Evolutionary conservation across 2,113 vertebrate species (phyloP), one percentile per base, ranked within the genome.

Genomic region (Oncorhynchus nerka): DNA sequence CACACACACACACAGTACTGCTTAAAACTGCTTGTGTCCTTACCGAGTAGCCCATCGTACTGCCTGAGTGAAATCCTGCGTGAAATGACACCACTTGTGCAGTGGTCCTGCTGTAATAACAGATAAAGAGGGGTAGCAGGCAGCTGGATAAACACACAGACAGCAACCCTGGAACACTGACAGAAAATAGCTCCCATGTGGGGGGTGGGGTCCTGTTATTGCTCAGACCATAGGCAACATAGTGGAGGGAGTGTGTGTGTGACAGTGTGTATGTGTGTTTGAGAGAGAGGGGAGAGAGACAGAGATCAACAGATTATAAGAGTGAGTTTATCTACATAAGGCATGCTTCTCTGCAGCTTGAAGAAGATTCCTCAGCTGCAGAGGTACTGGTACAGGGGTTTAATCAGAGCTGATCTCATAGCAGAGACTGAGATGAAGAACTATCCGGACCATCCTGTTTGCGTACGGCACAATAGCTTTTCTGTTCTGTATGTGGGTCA

Each of bases 401-500:
- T 19, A 19, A 19, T 16, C 51, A 4, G 51, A 55, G 51, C 51
- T 72, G 28, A 30, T 20, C 24, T 19, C 13, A 32, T 57, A 57
- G 68, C 12, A 55, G 19, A 48, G 11, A 48, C 39, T 15, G 30
- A 24, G 6, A 61, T 6, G 32, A 39, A 24, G 61, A 65, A 5
- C n/a, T 7, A 19, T 75, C 32, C 32, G 1, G 48, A 68, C 28
- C 12, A 9, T 28, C 12, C 30, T 70, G 65, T 74, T n/a, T 70
- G 49, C 0, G 28, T 26, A 19, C 0, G 3, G 64, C 74, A 13
- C 61, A 64, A 28, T 72, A 83, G 59, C 19, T 45, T 45, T 45
- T 45, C 39, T 45, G 39, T 45, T 45, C 39, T 78, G 77, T 75
- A 84, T 74, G 61, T 82, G 76, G 85, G 87, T 87, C 82, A 85